Conservation (phyloP, 2,888 invertebrate species). For the Pristionchus exspectatus region DNA sequence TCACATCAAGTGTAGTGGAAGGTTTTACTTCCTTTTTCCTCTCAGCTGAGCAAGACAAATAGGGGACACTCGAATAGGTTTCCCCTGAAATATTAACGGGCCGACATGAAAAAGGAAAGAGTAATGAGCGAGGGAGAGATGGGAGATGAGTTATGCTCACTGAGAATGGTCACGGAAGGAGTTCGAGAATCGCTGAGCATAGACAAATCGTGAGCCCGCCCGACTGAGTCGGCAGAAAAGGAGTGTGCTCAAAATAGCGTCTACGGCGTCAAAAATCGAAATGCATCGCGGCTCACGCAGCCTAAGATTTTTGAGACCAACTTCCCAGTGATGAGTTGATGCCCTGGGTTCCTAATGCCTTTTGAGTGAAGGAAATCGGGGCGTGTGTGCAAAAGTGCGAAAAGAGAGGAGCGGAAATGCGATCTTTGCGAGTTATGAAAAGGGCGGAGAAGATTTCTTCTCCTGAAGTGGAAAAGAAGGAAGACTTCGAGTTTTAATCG, state of each 20-base stretch:
- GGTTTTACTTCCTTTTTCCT: conserved; percentile 9
- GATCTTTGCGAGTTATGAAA: conserved; percentile 23
- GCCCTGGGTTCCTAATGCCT: neutral
- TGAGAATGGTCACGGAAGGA: neutral
- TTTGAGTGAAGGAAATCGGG: neutral
- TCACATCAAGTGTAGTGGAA: neutral
- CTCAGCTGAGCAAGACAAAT: conserved; percentile 7
- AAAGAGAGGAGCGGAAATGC: conserved; percentile 7
- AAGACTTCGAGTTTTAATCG: neutral
- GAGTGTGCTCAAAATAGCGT: neutral
- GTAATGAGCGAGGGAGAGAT: neutral
- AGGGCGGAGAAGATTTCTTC: neutral
- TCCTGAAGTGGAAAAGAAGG: neutral
- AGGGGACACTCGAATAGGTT: neutral
- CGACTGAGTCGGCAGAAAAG: too few relatives aligned
- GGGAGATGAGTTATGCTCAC: neutral
- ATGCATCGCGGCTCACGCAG: too few relatives aligned
- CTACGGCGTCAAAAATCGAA: neutral
- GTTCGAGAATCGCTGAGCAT: neutral
- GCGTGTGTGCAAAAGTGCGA: neutral
- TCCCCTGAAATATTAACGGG: conserved; percentile 17
- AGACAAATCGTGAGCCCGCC: neutral
- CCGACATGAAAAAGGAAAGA: neutral
- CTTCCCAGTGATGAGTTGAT: neutral
- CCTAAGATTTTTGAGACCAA: too few relatives aligned